Evolutionary conservation across 2,888 invertebrate species (phyloP).

Genomic region (Apamea anceps): DNA sequence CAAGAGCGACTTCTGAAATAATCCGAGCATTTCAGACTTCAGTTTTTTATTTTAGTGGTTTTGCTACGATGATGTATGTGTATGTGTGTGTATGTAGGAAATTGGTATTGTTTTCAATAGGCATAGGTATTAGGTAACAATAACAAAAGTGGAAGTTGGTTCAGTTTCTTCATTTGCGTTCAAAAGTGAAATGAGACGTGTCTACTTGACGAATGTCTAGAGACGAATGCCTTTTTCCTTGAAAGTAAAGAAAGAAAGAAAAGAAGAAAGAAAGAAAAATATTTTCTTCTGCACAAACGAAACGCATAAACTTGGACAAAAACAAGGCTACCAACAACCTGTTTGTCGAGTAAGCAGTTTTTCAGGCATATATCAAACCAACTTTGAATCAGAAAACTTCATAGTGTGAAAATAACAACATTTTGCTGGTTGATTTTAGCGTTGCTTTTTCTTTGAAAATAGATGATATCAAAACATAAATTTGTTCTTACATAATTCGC

Average conservation of each 20-base stretch:
- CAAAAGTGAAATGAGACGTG: background rate
- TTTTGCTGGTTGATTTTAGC: background rate
- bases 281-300: too few relatives aligned
- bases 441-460: background rate
- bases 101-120: background rate
- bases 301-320: background rate
- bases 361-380: background rate
- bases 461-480: slow-evolving; percentile 8
- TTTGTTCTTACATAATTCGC: background rate
- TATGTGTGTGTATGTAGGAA: too few relatives aligned
- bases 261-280: too few relatives aligned
- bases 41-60: background rate
- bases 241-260: too few relatives aligned
- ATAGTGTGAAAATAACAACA: background rate
- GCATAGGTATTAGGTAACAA: background rate
- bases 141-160: background rate
- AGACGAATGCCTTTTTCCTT: too few relatives aligned
- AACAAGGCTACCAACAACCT: too few relatives aligned
- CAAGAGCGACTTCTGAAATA: background rate
- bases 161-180: background rate
- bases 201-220: background rate
- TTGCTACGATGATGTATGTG: too few relatives aligned
- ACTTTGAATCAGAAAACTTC: background rate
- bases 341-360: background rate
- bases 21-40: background rate